phyloP scores from a whole-genome alignment of 1,140 invertebrate genomes.

The Rhyzopertha dominica region DNA sequence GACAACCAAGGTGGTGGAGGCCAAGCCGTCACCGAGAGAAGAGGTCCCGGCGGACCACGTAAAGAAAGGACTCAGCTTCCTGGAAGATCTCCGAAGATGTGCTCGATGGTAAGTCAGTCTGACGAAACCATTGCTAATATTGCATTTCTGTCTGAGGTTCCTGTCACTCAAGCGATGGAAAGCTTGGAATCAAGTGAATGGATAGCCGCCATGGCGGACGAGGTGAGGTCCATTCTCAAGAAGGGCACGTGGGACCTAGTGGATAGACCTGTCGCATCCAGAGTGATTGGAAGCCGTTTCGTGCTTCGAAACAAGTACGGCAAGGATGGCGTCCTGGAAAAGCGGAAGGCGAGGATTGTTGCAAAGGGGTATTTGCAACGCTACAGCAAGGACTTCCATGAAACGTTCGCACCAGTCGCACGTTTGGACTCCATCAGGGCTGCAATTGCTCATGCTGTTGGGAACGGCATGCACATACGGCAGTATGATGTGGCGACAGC shows the following conservation, averaged over 20 bases:
- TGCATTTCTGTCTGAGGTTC: background rate
- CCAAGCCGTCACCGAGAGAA: background rate
- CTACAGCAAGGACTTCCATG: slow-evolving; percentile 30
- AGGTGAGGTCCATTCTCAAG: slow-evolving; percentile 28
- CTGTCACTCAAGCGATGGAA: background rate
- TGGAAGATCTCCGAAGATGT: background rate
- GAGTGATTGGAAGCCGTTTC: slow-evolving; percentile 25
- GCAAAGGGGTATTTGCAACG: slow-evolving; percentile 33
- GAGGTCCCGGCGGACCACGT: slow-evolving; percentile 15
- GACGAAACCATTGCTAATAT: background rate
- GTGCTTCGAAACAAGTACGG: slow-evolving; percentile 35
- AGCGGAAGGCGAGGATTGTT: slow-evolving; percentile 40
- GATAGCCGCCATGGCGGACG: slow-evolving; percentile 27
- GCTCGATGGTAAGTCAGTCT: too few relatives aligned
- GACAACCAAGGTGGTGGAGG: background rate
- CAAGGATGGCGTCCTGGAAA: slow-evolving; percentile 23
- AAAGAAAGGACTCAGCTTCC: background rate
- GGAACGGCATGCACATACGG: slow-evolving; percentile 10
- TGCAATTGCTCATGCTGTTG: slow-evolving; percentile 34
- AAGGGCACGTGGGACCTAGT: slow-evolving; percentile 35
- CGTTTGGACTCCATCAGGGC: slow-evolving; percentile 16
- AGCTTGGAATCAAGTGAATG: slow-evolving; percentile 14
- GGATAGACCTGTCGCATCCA: slow-evolving; percentile 21
- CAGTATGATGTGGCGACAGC: slow-evolving; percentile 40
- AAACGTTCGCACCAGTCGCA: slow-evolving; percentile 39